A percentile compares a stretch with the other conserved stretches of the same genome.
Conservation (phyloP, 2,888 invertebrate species). For the Nemotelus nigrinus region DNA sequence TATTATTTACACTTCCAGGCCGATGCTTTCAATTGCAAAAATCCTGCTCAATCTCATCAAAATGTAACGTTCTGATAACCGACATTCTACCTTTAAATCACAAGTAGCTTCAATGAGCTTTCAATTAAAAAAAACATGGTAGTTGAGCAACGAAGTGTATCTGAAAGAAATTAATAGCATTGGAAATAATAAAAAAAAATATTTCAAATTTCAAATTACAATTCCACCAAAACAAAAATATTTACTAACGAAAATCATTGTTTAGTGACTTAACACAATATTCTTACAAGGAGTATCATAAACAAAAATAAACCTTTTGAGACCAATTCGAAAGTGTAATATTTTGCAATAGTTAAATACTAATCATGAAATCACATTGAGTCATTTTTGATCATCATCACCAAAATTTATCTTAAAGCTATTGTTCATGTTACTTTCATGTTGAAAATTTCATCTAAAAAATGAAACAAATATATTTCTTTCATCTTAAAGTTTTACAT, state of each 20-base stretch:
- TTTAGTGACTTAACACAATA: too few species aligned
- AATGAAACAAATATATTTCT: conserved; percentile 38
- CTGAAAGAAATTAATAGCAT: too few species aligned
- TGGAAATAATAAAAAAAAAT: not conserved
- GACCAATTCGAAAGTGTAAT: conserved; percentile 45
- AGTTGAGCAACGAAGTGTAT: not conserved
- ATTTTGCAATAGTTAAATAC: conserved; percentile 16
- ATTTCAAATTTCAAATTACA: not conserved
- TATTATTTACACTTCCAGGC: too few species aligned
- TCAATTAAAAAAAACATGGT: conserved; percentile 48
- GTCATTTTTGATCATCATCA: not conserved
- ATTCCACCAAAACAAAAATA: too few species aligned
- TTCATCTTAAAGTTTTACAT: not conserved
- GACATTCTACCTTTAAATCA: conserved; percentile 50
- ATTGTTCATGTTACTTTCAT: not conserved
- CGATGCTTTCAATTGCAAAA: too few species aligned
- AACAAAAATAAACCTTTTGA: conserved; percentile 15
- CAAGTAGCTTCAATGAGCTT: conserved; percentile 57
- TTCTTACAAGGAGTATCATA: too few species aligned
- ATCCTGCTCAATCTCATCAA: too few species aligned
- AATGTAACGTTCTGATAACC: not conserved
- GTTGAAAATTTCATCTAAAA: conserved; percentile 4
- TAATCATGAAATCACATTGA: conserved; percentile 47
- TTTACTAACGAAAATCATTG: too few species aligned
- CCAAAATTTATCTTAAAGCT: conserved; percentile 15